Evolutionary conservation across 2,797 vertebrate genomes (phyloP).

Genomic region (Naso thynnoides): DNA sequence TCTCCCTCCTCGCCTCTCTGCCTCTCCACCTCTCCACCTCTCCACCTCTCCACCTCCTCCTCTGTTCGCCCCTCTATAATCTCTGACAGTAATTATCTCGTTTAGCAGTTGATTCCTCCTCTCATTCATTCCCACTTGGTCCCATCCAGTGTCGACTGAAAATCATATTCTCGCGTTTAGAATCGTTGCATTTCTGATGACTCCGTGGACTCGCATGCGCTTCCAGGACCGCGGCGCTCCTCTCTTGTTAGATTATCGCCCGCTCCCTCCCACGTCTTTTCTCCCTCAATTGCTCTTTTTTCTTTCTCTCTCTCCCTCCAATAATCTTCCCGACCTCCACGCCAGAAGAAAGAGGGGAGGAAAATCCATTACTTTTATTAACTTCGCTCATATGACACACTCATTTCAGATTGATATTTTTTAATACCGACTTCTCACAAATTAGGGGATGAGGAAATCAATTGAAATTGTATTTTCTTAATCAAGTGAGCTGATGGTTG

Average conservation of each 20-base stretch:
- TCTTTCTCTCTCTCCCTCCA: conserved; percentile 35
- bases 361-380: conserved; percentile 82
- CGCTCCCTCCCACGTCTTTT: conserved; percentile 53
- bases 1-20: conserved; percentile 14
- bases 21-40: conserved; percentile 2
- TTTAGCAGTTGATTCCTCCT: conserved; percentile 80
- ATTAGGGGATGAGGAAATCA: conserved; percentile 72
- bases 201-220: conserved; percentile 75
- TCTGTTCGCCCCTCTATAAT: conserved; percentile 59
- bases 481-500: conserved; percentile 67
- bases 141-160: conserved; percentile 73
- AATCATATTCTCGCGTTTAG: conserved; percentile 79
- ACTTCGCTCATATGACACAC: conserved; percentile 69
- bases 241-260: conserved; percentile 73
- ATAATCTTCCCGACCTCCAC: conserved; percentile 50
- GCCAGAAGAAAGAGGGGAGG: conserved; percentile 42
- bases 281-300: conserved; percentile 42
- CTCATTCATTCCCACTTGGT: conserved; percentile 72
- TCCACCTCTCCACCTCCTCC: conserved; percentile 20
- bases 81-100: conserved; percentile 78
- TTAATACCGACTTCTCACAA: conserved; percentile 59
- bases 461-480: conserved; percentile 75
- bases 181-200: conserved; percentile 86
- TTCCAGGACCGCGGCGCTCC: conserved; percentile 53
- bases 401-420: conserved; percentile 74